These are phyloP conservation scores for Pristiophorus japonicus DNA, from an alignment of 2,113 vertebrate genomes.

Conservation along the genomic window DNA sequence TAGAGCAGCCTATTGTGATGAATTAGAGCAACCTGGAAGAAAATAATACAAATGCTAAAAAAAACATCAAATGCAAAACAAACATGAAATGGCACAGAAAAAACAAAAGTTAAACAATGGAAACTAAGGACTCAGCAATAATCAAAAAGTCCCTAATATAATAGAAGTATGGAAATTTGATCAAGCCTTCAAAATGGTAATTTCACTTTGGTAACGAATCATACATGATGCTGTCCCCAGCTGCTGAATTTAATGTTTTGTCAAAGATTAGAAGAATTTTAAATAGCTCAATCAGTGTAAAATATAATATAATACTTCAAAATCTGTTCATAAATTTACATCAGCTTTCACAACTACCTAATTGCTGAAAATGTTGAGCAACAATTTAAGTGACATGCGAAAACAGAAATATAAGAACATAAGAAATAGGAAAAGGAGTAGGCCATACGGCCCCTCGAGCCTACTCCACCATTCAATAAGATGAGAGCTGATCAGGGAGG, in stretches of 20 bases:
- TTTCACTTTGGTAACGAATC: neutral
- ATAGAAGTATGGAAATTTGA: neutral
- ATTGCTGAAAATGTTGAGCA: no score
- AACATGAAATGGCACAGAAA: no score
- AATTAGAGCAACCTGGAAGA: neutral
- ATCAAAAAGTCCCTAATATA: neutral
- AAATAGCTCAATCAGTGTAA: neutral
- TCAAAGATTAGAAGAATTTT: neutral
- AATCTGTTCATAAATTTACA: neutral
- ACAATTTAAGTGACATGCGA: neutral
- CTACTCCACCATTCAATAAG: no score
- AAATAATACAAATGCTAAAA: neutral
- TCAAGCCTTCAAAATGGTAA: neutral
- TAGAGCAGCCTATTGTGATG: neutral
- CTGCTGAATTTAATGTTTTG: neutral
- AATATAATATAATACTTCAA: neutral
- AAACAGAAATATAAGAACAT: no score
- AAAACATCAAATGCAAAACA: neutral
- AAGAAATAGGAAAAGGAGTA: no score
- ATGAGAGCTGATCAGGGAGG: no score
- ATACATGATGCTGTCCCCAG: neutral
- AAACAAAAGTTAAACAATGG: neutral
- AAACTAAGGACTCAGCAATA: slow-evolving; percentile 21
- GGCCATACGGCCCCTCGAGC: no score
- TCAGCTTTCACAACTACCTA: neutral